Evolutionary conservation across 2,113 vertebrate species (phyloP), one percentile per base, ranked within the genome.

Genomic region (Pseudonaja textilis): DNA sequence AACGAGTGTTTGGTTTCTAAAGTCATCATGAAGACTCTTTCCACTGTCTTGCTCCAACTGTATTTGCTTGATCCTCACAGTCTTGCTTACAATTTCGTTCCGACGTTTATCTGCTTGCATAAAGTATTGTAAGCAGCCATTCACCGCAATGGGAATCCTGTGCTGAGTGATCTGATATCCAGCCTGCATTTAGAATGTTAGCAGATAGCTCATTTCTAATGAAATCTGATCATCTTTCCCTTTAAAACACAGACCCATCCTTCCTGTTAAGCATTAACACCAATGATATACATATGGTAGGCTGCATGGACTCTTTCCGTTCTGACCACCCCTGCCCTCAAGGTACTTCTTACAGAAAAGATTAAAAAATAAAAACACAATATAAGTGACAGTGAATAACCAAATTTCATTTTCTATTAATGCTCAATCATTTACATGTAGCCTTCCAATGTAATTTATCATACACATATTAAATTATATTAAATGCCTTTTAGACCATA

Each of bases 151-250:
- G 23, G 99, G 99, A 95, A 97, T 97, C 95, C 99, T 98, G 93
- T 99, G 99, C 96, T 99, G 99, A 88, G 99, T 99, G 95, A 99
- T 99, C 96, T 99, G 99, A 97, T 99, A 99, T 95, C 99, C 99
- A 7, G 99, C 98, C 99, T 99, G 96, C 93, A 95, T 34, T 91
- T 89, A 96, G 94, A 94, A 96, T 25, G 91, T 92, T 95, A 86
- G 87, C 1, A 90, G 1, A 95, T 47, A 92, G 55, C 8, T 52
- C 34, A 22, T 52, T 90, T 52, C 50, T 61, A 88, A 57, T 39
- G 10, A 42, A 90, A 29, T 26, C 12, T 81, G 20, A 74, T 16
- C 39, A 74, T 16, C 26, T 61, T 52, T 54, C 54, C 42, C 87
- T 90, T 34, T 25, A 89, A 55, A 34, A 87, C 2, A 42, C 12